These are phyloP conservation scores for Eciton burchellii DNA, from an alignment of 1,140 invertebrate species.

Conservation along the genomic window DNA sequence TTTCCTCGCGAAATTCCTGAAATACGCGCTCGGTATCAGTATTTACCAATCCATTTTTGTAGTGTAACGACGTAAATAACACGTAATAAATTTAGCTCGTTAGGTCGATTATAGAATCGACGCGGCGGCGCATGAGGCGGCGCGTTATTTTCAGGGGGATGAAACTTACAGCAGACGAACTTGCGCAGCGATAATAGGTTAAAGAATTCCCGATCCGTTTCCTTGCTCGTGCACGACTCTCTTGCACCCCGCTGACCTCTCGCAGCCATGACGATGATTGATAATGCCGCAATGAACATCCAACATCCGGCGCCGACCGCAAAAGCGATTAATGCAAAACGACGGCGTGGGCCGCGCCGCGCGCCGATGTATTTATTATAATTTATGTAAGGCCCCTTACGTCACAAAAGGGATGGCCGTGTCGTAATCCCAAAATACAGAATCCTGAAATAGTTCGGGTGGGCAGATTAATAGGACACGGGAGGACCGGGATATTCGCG, in stretches of 20 bases:
- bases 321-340: slow-evolving; percentile 9
- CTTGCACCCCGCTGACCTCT: not conserved
- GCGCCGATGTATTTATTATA: slow-evolving; percentile 12
- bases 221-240: not conserved
- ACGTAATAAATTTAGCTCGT: slow-evolving; percentile 31
- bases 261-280: not conserved
- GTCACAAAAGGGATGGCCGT: not conserved
- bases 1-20: not conserved
- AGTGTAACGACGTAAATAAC: slow-evolving; percentile 42
- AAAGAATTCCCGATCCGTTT: slow-evolving; percentile 14
- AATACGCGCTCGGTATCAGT: not conserved
- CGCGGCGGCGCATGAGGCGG: slow-evolving; percentile 1
- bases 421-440: not conserved
- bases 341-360: not conserved
- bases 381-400: slow-evolving; percentile 3
- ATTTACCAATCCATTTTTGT: slow-evolving; percentile 27
- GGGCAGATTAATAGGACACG: slow-evolving; percentile 9
- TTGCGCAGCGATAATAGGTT: slow-evolving; percentile 18
- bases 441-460: not conserved
- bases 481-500: not conserved
- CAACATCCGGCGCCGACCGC: not conserved
- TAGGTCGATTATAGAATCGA: slow-evolving; percentile 42
- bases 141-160: slow-evolving; percentile 33
- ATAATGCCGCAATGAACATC: slow-evolving; percentile 28
- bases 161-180: slow-evolving; percentile 12